Evolutionary conservation across 2,113 vertebrate genomes (phyloP), one percentile per base, ranked within the genome.

Genomic region (Plecotus auritus): DNA sequence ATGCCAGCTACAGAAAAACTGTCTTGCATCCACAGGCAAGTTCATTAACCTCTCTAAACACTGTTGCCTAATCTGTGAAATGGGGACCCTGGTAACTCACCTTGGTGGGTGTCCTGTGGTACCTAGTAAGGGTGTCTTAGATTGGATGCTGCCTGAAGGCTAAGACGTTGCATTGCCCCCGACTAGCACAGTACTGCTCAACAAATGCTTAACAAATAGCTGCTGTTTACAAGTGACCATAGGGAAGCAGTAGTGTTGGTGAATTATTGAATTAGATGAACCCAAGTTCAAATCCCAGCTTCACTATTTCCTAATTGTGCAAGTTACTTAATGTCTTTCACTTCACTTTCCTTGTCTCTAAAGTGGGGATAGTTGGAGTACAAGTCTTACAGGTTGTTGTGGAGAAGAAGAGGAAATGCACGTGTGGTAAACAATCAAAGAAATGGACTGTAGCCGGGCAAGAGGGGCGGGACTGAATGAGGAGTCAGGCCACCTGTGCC

Each of bases 361-460:
- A 42, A 74, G 86, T 30, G 35, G n/a, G 35, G 47, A 40, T 14
- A 30, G 5, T 22, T 11, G 54, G 30, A 56, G n/a, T 23, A 2
- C 11, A 1, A 23, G 82, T 13, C 26, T 67, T 9, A 32, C 0
- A 14, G 42, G 54, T 42, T 17, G 47, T 16, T 16, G 70, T 51
- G 30, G 66, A 37, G 51, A 49, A 83, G 28, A 67, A 28, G 30
- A 73, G 59, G 51, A 18, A 76, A 11, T 59, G 4, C 7, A 9
- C 0, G 1, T 9, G 30, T 59, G 70, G 35, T 1, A 20, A 67
- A 59, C 9, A 16, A 18, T 0, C 0, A 67, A 67, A 18, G 80
- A 83, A 64, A 20, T 17, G 7, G 47, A 23, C 12, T 13, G 1
- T 26, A 51, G 61, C 13, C 5, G 10, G 59, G 32, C 13, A 2